A percentile compares a stretch with the other conserved stretches of the same genome.
Evolutionary conservation across 2,888 invertebrate genomes (phyloP).

Genomic region (Ptilodon capucinus): DNA sequence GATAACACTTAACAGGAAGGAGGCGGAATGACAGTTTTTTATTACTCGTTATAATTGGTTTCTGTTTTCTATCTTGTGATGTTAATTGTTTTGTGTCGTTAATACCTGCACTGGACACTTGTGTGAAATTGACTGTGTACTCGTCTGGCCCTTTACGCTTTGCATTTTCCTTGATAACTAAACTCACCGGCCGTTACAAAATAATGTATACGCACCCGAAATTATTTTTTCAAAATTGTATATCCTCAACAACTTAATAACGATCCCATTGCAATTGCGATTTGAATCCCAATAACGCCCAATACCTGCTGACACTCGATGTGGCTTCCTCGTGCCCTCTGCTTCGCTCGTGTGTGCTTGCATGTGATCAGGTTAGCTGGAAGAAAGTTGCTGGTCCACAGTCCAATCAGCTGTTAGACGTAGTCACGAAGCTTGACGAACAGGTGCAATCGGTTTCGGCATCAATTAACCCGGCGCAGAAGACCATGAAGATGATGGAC

Average conservation of each 20-base stretch:
- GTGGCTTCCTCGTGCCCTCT: constrained; percentile 42
- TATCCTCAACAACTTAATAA: constrained; percentile 20
- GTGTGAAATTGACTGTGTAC: constrained; percentile 62
- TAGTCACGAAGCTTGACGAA: constrained; percentile 86
- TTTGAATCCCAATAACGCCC: not conserved
- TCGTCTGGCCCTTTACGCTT: constrained; percentile 47
- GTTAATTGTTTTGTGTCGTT: constrained; percentile 74
- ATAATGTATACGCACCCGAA: not conserved
- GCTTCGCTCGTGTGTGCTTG: constrained; percentile 38
- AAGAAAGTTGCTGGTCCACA: constrained; percentile 84
- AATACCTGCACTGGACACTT: constrained; percentile 34
- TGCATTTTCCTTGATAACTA: constrained; percentile 22
- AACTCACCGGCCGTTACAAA: not conserved
- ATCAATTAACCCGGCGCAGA: constrained; percentile 63
- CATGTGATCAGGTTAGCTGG: constrained; percentile 81
- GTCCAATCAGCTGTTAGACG: constrained; percentile 85
- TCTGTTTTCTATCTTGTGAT: constrained; percentile 53
- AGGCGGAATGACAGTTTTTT: no score
- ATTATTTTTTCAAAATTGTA: not conserved
- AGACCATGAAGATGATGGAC: constrained; percentile 75
- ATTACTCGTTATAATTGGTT: constrained; percentile 18
- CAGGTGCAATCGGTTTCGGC: constrained; percentile 71
- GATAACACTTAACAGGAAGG: no score
- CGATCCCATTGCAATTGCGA: constrained; percentile 11
- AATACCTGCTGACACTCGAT: constrained; percentile 49